phyloP scores from a whole-genome alignment of 1,140 invertebrate genomes.

The Apis laboriosa region DNA sequence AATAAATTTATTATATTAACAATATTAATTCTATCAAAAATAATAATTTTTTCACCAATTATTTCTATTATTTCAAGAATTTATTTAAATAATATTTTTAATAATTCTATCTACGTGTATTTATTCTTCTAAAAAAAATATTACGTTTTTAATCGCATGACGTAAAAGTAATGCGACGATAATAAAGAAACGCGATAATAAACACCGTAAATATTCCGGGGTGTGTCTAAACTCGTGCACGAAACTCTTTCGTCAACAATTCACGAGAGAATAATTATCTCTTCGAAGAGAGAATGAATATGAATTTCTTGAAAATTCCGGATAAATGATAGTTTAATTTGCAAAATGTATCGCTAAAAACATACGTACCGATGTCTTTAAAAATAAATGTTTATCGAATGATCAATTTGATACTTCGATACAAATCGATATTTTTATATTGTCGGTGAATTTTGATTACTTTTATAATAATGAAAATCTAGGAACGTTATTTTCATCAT shows the following conservation, averaged over 20 bases:
- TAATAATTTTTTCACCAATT: no score
- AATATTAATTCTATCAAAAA: no score
- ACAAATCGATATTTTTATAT: no score
- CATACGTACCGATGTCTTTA: background rate
- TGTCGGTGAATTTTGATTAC: no score
- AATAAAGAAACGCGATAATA: background rate
- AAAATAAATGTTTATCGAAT: background rate
- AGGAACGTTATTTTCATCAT: background rate
- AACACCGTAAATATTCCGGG: conserved; percentile 1
- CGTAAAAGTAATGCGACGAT: background rate
- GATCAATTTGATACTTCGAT: no score
- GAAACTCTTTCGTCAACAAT: background rate
- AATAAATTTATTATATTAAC: no score
- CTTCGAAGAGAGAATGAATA: background rate
- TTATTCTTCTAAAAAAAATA: background rate
- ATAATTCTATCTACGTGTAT: no score
- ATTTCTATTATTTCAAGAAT: no score
- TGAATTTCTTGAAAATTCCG: background rate
- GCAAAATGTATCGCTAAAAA: background rate
- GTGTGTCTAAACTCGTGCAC: background rate
- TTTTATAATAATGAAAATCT: no score
- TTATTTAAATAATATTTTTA: no score
- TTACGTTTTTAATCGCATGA: background rate
- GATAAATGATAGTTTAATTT: background rate
- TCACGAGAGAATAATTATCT: background rate